These are phyloP conservation scores for Poeciliopsis retropinna DNA, from an alignment of 2,113 vertebrate species.

Conservation along the genomic window DNA sequence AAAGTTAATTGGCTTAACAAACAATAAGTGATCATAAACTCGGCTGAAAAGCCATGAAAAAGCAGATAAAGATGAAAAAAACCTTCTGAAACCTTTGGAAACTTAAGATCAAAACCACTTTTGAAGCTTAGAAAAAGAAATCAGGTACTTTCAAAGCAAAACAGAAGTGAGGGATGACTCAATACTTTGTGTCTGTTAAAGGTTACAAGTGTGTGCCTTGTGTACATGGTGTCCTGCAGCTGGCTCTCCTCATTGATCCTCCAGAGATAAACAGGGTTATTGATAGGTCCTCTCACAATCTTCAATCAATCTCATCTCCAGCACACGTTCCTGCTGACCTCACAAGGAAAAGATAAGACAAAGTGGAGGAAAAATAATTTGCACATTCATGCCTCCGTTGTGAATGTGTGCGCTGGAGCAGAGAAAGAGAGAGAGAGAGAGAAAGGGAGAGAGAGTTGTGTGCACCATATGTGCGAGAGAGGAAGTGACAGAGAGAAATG, in stretches of 20 bases:
- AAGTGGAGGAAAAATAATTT: slow-evolving; percentile 15
- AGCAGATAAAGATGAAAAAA: neutral
- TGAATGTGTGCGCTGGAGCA: slow-evolving; percentile 8
- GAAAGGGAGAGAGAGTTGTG: slow-evolving; percentile 3
- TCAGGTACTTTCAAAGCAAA: neutral
- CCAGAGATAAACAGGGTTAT: slow-evolving; percentile 59
- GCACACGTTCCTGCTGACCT: slow-evolving; percentile 56
- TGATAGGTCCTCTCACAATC: slow-evolving; percentile 63
- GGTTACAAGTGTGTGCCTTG: slow-evolving; percentile 13
- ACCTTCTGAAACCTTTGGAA: neutral
- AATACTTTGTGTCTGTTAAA: slow-evolving; percentile 1
- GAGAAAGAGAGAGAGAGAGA: neutral
- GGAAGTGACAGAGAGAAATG: slow-evolving; percentile 64
- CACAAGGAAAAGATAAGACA: slow-evolving; percentile 23
- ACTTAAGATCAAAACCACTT: neutral
- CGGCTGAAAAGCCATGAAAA: neutral
- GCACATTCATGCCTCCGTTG: slow-evolving; percentile 15
- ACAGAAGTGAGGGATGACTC: neutral
- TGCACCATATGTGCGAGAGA: slow-evolving; percentile 38
- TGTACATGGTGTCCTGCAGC: slow-evolving; percentile 43
- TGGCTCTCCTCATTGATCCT: slow-evolving; percentile 56
- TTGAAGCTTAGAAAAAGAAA: neutral
- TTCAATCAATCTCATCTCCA: slow-evolving; percentile 63
- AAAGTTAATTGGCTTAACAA: neutral
- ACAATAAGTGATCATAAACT: neutral